Conservation (phyloP, 2,797 vertebrate genomes). For the Merluccius polli region DNA sequence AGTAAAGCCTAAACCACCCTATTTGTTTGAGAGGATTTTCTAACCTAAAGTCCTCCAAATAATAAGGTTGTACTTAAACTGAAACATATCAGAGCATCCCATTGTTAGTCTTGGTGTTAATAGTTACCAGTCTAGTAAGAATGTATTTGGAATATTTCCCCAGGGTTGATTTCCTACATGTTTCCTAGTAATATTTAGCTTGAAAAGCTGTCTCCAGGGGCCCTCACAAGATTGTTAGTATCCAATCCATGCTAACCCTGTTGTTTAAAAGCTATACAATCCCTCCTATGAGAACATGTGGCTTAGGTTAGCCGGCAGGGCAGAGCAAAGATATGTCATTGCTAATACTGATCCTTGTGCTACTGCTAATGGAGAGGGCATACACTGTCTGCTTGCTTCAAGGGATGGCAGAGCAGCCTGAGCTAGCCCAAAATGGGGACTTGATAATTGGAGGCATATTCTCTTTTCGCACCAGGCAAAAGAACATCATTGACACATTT, state of each 20-base stretch:
- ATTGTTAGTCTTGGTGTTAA: too few relatives aligned
- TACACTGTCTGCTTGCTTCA: slow-evolving; percentile 51
- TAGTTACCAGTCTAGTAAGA: too few relatives aligned
- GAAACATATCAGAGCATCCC: too few relatives aligned
- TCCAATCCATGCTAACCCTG: slow-evolving; percentile 21
- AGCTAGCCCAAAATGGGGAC: slow-evolving; percentile 67
- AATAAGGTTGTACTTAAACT: too few relatives aligned
- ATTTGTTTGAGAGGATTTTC: too few relatives aligned
- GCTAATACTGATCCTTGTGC: slow-evolving; percentile 46
- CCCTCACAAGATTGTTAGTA: neutral
- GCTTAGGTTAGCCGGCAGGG: slow-evolving; percentile 8
- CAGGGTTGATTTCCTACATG: neutral
- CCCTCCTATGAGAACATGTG: neutral
- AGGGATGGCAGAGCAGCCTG: slow-evolving; percentile 50
- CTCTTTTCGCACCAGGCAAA: slow-evolving; percentile 70
- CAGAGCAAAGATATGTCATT: slow-evolving; percentile 49
- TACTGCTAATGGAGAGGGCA: slow-evolving; percentile 43
- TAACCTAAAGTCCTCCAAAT: too few relatives aligned
- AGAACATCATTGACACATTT: slow-evolving; percentile 61
- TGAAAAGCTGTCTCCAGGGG: slow-evolving; percentile 33
- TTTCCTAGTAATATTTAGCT: neutral
- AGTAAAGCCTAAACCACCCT: too few relatives aligned
- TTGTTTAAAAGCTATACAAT: slow-evolving; percentile 47
- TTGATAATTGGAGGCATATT: slow-evolving; percentile 76
- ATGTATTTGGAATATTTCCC: neutral